Evolutionary conservation across 1,140 invertebrate species (phyloP), one percentile per base, ranked within the genome.

Genomic region (Lepidurus packardi): DNA sequence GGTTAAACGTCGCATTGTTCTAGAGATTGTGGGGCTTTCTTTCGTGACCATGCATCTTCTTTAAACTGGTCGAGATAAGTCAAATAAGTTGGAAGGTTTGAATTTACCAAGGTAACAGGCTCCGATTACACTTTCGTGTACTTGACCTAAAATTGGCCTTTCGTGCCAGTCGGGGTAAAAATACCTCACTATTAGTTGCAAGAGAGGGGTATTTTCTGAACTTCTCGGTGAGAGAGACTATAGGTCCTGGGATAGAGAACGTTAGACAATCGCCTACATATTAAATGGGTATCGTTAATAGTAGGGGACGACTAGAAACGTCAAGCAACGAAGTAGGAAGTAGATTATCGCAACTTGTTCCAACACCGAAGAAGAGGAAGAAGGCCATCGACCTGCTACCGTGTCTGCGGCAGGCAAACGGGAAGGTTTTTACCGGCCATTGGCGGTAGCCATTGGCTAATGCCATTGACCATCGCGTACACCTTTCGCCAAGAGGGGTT

Each of bases 1-100:
- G 53, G 21, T 65, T 65, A 65, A 65, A 65, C 53, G 53, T 65
- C 53, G 53, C 21, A 65, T 65, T 65, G 53, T 65, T 65, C 53
- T 65, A 65, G 7, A 13, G 53, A n/a, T 21, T 65, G 16, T 65
- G 16, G 21, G 21, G 53, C 53, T 65, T 65, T 65, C 7, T 65
- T 65, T n/a, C 53, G 53, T 65, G 53, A 65, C 53, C 53, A 16
- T 21, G 53, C 53, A 65, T 65, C 4, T 21, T n/a, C 21, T 65
- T 65, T 65, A 1, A n/a, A n/a, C 53, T 4, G 13, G 53, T 9
- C 6, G 7, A 65, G 21, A 65, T 13, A 9, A 16, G 21, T 65
- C 53, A 9, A 65, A 65, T 65, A 65, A 65, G 21, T 65, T 65
- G 0, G 2, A 65, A 65, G 21, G 9, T 65, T 65, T 21, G 21